Base-by-base conservation (phyloP, 2,888 invertebrate genomes). In the Halictus ligatus region DNA sequence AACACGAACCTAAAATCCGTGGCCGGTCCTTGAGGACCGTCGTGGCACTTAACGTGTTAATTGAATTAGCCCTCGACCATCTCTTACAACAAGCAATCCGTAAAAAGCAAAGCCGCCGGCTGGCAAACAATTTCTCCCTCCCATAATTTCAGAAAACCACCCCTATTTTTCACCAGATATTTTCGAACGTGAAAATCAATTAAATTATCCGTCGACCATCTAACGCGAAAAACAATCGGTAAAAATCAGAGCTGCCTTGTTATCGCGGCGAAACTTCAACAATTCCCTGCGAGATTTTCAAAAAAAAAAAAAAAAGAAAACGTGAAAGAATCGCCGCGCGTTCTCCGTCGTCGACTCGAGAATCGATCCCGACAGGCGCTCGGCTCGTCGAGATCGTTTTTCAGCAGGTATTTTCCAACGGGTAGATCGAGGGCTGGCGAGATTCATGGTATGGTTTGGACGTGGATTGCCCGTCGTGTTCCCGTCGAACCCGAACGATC, bases 391-490 rank as follows among this genome's bases (percentile, higher is more conserved):
- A 67, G 67, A 67, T 67, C 64, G 64, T 67, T 67, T 67, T 67
- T 35, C 67, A 67, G 18, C 67, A 29, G 67, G 67, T 67, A 67
- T 67, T 67, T 67, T 67, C 67, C 29, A 29, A 29, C 35, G 48
- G 46, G 25, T n/a, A 18, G 75, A 75, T 75, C 75, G 75, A 64
- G 75, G 43, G 75, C 58, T 25, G 25, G 48, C 13, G 60, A 25
- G 75, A 43, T 64, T 75, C 75, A 58, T 46, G 40, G 60, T 35
- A 75, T 75, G 75, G 73, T 73, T 73, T 73, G 48, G 76, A 76
- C 76, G 64, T 76, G 64, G 76, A 67, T 76, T 76, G 76, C 64
- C 60, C 60, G 75, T 60, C 60, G 75, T 64, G 64, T 64, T 64
- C 29, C 64, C 21, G 35, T 50, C 48, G 50, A 50, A 29, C 13